Percentiles rank a stretch among this genome's conserved stretches.
These are phyloP conservation scores for Pentalonia nigronervosa DNA, from an alignment of 1,140 invertebrate species.

Conservation along the genomic window DNA sequence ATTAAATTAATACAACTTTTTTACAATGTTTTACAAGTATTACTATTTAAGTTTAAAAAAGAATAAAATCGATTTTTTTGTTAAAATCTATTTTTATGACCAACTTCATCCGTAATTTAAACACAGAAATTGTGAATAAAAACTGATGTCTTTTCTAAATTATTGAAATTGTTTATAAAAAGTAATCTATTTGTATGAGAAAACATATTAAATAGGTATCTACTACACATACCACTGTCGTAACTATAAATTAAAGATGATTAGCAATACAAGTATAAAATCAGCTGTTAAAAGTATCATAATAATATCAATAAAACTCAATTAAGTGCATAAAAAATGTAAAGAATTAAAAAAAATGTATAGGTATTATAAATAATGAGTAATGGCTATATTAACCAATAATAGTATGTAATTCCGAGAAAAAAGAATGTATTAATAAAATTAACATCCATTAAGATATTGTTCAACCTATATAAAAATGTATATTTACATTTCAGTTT, in stretches of 20 bases:
- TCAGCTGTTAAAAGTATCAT: background rate
- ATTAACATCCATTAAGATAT: background rate
- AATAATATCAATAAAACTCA: background rate
- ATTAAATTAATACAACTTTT: background rate
- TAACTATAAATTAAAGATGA: no score
- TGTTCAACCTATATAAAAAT: background rate
- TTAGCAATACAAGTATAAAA: no score
- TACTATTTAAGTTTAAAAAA: background rate
- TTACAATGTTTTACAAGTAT: background rate
- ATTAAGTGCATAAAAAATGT: background rate
- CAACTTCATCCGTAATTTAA: no score
- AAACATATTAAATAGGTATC: background rate
- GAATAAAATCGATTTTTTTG: no score
- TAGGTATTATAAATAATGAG: background rate
- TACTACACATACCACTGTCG: no score
- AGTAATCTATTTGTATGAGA: background rate
- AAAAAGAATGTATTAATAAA: background rate
- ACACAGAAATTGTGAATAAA: background rate
- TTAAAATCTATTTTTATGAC: no score
- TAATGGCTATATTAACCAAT: background rate
- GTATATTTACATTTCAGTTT: background rate
- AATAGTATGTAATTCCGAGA: background rate
- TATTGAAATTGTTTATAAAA: background rate
- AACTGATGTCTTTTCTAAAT: background rate
- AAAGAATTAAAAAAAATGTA: background rate